Percentiles rank a stretch among this genome's conserved stretches.
These are phyloP conservation scores for Bimastos eiseni DNA, from an alignment of 2,888 invertebrate species.

Conservation along the genomic window DNA sequence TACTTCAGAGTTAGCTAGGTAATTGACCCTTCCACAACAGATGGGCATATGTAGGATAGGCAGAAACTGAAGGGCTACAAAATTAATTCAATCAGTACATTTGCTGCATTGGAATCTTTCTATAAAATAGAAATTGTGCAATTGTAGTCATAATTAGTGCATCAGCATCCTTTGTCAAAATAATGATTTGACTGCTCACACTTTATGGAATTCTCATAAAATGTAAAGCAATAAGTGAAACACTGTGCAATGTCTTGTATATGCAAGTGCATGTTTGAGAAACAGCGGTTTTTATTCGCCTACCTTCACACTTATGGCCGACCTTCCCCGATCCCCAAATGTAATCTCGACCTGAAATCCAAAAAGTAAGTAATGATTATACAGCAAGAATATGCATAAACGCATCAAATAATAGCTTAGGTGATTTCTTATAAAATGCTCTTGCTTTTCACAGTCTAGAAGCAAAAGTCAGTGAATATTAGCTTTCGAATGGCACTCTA, in stretches of 20 bases:
- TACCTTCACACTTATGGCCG: constrained; percentile 33
- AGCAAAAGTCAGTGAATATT: not conserved
- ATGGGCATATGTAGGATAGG: too few relatives aligned
- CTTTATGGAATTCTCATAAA: too few relatives aligned
- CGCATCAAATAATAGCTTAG: not conserved
- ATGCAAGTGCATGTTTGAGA: not conserved
- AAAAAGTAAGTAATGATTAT: not conserved
- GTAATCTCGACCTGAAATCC: constrained; percentile 32
- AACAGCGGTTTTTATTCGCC: not conserved
- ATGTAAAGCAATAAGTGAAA: not conserved
- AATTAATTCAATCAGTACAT: too few relatives aligned
- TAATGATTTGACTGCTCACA: too few relatives aligned
- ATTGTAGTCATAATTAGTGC: too few relatives aligned
- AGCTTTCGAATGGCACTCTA: too few relatives aligned
- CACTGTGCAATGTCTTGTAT: not conserved
- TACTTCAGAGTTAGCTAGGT: too few relatives aligned
- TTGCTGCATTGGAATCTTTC: too few relatives aligned
- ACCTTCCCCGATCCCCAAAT: constrained; percentile 38
- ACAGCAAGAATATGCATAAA: not conserved
- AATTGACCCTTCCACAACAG: too few relatives aligned
- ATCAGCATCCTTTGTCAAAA: too few relatives aligned
- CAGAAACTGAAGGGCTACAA: too few relatives aligned
- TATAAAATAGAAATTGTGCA: too few relatives aligned
- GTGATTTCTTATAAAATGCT: not conserved
- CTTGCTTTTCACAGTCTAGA: not conserved